Conservation (phyloP, 2,797 vertebrate species). For the Podargus strigoides region DNA sequence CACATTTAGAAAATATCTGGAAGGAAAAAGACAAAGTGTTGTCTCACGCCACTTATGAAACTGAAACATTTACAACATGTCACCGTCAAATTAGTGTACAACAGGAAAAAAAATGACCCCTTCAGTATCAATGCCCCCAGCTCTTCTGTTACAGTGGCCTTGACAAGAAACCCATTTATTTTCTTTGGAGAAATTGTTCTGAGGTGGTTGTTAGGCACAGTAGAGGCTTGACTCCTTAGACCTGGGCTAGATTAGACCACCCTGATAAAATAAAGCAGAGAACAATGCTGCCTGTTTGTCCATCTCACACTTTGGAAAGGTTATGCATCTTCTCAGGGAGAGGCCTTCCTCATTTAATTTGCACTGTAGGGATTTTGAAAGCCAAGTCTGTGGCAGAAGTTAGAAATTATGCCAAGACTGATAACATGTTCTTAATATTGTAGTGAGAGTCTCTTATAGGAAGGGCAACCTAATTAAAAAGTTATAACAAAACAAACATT, state of each 20-base stretch:
- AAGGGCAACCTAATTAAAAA: conserved; percentile 26
- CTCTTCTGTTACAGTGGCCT: conserved; percentile 35
- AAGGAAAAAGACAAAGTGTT: conserved; percentile 35
- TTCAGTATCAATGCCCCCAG: conserved; percentile 44
- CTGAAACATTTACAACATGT: conserved; percentile 37
- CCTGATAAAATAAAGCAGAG: neutral
- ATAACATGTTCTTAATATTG: conserved; percentile 7
- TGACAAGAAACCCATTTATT: conserved; percentile 49
- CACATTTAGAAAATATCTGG: conserved; percentile 36
- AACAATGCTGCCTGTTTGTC: neutral
- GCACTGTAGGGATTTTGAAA: conserved; percentile 7
- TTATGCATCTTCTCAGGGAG: neutral
- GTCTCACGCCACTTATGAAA: conserved; percentile 24
- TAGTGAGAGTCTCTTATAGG: neutral
- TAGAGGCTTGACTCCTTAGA: neutral
- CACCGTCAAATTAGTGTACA: conserved; percentile 44
- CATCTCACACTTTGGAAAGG: neutral
- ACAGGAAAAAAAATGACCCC: conserved; percentile 45
- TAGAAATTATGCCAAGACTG: neutral
- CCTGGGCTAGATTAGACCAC: neutral
- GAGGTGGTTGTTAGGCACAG: neutral
- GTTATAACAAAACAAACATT: conserved; percentile 26
- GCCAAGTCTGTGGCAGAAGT: neutral
- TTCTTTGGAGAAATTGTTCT: neutral
- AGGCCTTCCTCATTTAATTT: conserved; percentile 5